Conservation (phyloP, 2,113 vertebrate species). For the Sarotherodon lohbergeri region DNA sequence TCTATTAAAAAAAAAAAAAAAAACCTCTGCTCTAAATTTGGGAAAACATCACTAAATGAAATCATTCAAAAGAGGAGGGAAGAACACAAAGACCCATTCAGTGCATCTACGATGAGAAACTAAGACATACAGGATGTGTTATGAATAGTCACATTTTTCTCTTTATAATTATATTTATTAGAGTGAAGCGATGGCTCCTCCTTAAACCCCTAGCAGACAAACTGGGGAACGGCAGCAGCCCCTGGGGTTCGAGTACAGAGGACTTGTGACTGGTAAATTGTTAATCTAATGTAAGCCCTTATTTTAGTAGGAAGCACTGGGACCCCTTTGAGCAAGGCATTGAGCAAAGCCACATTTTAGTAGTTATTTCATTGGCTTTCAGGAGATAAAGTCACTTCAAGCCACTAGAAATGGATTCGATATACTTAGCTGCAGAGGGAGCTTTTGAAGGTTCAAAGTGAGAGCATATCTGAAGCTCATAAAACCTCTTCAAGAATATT, state of each 20-base stretch:
- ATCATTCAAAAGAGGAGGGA: background rate
- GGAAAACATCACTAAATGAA: background rate
- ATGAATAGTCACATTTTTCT: slow-evolving; percentile 20
- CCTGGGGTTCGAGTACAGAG: background rate
- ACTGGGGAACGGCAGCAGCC: background rate
- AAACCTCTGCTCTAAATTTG: background rate
- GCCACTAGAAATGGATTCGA: background rate
- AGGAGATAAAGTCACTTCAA: background rate
- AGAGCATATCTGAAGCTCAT: background rate
- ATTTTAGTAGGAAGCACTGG: background rate
- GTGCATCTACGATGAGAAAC: background rate
- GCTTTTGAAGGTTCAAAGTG: background rate
- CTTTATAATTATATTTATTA: background rate
- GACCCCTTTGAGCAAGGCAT: background rate
- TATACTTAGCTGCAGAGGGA: background rate
- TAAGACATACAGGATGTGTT: background rate
- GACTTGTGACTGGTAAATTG: background rate
- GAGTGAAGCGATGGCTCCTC: background rate
- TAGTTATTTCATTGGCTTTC: background rate
- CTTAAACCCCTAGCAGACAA: background rate
- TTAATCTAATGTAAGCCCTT: background rate
- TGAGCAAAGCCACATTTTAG: background rate
- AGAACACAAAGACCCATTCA: slow-evolving; percentile 11
- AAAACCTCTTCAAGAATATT: background rate
- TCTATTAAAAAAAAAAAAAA: background rate